Evolutionary conservation across 2,888 invertebrate species (phyloP), one percentile per base, ranked within the genome.

Genomic region (Ornithoptera priamus): DNA sequence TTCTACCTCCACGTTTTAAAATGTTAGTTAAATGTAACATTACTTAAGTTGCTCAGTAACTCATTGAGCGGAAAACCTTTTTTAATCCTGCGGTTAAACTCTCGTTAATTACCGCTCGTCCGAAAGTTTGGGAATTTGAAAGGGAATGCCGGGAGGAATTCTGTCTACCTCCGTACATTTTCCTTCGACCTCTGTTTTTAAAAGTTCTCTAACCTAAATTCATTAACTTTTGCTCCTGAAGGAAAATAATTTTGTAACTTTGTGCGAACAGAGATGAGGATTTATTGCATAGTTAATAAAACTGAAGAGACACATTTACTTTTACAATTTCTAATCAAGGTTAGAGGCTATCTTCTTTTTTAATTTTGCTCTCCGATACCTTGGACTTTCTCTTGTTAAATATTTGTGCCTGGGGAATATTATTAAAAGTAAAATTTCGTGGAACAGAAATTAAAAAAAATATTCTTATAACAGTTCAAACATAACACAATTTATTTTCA

Each of bases 91-190:
- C 57, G 39, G 57, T 42, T 58, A 42, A 42, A 42, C 58, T 42
- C 58, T 58, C 58, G 58, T 65, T 65, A 58, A 65, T 58, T 65
- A 65, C 22, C n/a, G 65, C 42, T 39, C 39, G 10, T 39, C 39
- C 18, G 42, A 65, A 65, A 22, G 56, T 65, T 42, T 42, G 42
- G 58, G 17, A 57, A 42, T 65, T 57, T 57, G 10, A 58, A 58
- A 39, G 22, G 65, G 65, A 42, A 42, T 15, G 42, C 42, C 58
- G 65, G 22, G 22, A 39, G n/a, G 42, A 20, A 22, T 59, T 30
- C 59, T 39, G 1, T 10, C 39, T 10, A 39, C 39, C 39, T 10
- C 39, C 30, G 30, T 1, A 10, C 39, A 39, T 10, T 10, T 2
- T 10, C 39, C 39, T 10, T 10, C 39, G 39, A 39, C 7, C 17